Evolutionary conservation across 2,797 vertebrate genomes (phyloP).

Genomic region (Ibycter americanus): DNA sequence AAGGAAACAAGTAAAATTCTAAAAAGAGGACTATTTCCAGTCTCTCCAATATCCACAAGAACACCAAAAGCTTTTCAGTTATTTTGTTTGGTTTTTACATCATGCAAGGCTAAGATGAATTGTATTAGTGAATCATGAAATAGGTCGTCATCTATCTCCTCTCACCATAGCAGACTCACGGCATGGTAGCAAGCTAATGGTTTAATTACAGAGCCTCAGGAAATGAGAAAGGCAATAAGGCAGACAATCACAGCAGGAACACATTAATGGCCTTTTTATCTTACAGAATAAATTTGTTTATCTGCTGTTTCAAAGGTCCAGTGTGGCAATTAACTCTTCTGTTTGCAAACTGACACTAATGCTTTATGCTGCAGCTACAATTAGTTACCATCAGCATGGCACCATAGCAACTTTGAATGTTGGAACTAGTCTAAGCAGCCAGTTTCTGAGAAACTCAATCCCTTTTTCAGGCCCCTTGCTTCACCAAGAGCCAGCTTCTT

Average conservation of each 20-base stretch:
- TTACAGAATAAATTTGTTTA: slow-evolving; percentile 74
- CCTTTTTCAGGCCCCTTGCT: not conserved
- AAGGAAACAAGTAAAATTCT: not conserved
- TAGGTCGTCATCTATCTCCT: not conserved
- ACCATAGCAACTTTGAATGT: slow-evolving; percentile 22
- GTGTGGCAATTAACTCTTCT: slow-evolving; percentile 75
- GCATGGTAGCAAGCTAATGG: slow-evolving; percentile 31
- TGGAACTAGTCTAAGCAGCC: not conserved
- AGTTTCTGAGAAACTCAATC: not conserved
- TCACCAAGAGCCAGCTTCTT: not conserved
- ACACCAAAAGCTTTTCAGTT: not conserved
- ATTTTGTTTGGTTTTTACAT: not conserved
- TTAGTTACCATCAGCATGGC: slow-evolving; percentile 55
- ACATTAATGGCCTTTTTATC: slow-evolving; percentile 70
- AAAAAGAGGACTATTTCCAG: not conserved
- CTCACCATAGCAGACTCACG: slow-evolving; percentile 2
- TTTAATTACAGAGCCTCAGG: slow-evolving; percentile 70
- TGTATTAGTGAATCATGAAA: not conserved
- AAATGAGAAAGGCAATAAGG: slow-evolving; percentile 59
- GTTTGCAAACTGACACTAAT: slow-evolving; percentile 69
- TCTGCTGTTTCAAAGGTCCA: slow-evolving; percentile 70
- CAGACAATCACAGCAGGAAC: slow-evolving; percentile 64
- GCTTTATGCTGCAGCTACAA: slow-evolving; percentile 68
- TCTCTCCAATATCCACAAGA: not conserved
- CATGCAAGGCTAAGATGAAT: not conserved